phyloP scores from a whole-genome alignment of 2,113 vertebrate genomes.

The Pteruthius melanotis region DNA sequence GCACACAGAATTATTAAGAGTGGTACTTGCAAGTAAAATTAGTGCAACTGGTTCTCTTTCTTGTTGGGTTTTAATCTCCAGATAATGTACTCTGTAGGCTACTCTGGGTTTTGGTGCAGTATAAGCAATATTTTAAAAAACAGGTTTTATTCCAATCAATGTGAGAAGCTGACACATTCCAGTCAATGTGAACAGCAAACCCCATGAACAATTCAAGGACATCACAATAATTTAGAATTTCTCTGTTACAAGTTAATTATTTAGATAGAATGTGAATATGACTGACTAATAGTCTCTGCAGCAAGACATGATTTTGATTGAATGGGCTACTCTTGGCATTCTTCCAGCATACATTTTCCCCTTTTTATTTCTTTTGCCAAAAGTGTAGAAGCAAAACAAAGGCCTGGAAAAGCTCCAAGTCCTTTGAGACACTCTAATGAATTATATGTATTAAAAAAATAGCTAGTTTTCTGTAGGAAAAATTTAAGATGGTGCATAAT shows the following conservation, averaged over 20 bases:
- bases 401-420: slow-evolving; percentile 2
- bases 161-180: background rate
- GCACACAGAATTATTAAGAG: background rate
- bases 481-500: background rate
- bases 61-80: background rate
- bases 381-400: slow-evolving; percentile 39
- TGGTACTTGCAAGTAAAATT: background rate
- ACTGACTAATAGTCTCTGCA: slow-evolving; percentile 42
- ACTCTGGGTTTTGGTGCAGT: background rate
- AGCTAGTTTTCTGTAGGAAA: background rate
- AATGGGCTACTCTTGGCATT: slow-evolving; percentile 19
- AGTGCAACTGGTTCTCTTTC: background rate
- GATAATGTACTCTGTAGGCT: background rate
- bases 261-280: slow-evolving; percentile 31
- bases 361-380: slow-evolving; percentile 29
- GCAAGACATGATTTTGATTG: slow-evolving; percentile 51
- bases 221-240: slow-evolving; percentile 10
- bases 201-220: slow-evolving; percentile 15
- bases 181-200: background rate
- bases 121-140: background rate
- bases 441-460: background rate
- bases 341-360: slow-evolving; percentile 11
- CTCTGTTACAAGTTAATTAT: slow-evolving; percentile 50
- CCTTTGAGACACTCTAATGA: background rate
- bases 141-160: background rate